phyloP scores from a whole-genome alignment of 2,888 invertebrate genomes.

The Strigamia transsilvanica region DNA sequence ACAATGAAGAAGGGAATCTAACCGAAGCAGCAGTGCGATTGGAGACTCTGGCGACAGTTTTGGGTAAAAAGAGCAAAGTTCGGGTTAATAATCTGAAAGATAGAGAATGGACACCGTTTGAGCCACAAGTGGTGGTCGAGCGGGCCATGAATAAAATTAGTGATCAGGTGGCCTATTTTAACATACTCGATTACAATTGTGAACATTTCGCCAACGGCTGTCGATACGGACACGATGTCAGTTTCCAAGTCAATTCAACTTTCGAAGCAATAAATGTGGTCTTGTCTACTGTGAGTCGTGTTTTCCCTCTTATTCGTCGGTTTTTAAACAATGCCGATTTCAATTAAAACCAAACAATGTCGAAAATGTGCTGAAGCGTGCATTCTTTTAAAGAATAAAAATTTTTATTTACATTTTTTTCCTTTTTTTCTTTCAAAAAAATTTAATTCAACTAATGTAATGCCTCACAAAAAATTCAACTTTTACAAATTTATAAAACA shows the following conservation, averaged over 20 bases:
- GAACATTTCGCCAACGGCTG: background rate
- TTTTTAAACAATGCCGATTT: background rate
- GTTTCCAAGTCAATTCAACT: background rate
- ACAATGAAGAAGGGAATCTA: too few species aligned
- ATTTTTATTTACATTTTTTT: background rate
- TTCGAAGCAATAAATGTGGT: background rate
- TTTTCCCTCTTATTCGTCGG: background rate
- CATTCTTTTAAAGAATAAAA: background rate
- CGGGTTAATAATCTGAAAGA: background rate
- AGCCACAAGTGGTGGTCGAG: background rate
- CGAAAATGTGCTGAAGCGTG: background rate
- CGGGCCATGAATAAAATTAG: background rate
- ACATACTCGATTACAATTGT: background rate
- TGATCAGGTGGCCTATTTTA: background rate
- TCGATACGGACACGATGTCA: background rate
- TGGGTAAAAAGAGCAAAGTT: background rate
- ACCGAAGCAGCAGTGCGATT: background rate
- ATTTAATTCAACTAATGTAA: background rate
- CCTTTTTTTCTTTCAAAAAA: background rate
- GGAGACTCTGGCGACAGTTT: background rate
- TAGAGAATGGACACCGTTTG: background rate
- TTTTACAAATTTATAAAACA: background rate
- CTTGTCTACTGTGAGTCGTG: background rate
- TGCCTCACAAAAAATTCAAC: background rate
- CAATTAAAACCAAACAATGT: background rate